Base-by-base conservation (phyloP, 2,888 invertebrate genomes). In the Crocallis elinguaria region DNA sequence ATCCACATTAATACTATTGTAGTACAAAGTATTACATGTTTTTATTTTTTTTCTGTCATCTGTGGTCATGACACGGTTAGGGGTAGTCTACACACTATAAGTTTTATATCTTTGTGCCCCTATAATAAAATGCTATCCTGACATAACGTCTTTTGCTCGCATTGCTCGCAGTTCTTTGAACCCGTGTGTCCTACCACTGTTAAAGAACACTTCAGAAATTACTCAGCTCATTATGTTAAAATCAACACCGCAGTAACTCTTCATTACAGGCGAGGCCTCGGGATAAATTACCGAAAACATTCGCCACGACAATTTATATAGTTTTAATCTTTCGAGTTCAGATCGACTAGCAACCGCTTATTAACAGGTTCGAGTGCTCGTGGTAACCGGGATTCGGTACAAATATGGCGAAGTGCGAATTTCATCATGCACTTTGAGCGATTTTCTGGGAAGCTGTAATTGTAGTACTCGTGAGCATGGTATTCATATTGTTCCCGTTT, bases 231-330 rank as follows among this genome's bases (percentile, higher is more conserved):
- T 86, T 82, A 84, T 80, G 77, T 81, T 79, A 82, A 86, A 84
- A 84, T 82, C 79, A 82, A 85, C 82, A 82, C 76, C 68, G 74
- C 69, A 67, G 75, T 81, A 77, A 82, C 77, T 82, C 82, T 80
- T 84, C 79, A 82, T 84, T 81, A 82, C 71, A 55, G 67, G 49
- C 30, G 41, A 32, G 69, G 67, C 73, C 73, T 75, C 74, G 69
- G 69, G 66, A 73, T 62, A 69, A 68, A 67, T 68, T 71, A 59
- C 65, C 69, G 59, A 73, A 74, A 77, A 73, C 66, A 64, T 67
- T 63, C 66, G 58, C 60, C 60, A 60, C 56, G 66, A 66, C 71
- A 66, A 75, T 71, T 73, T 71, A 75, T 76, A 75, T 76, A 71
- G 64, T 64, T 71, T 69, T 67, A 73, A 76, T 77, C 69, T 67